Percentiles rank a stretch among this genome's conserved stretches.
phyloP scores from a whole-genome alignment of 2,113 vertebrate species.

The Microtus pennsylvanicus region DNA sequence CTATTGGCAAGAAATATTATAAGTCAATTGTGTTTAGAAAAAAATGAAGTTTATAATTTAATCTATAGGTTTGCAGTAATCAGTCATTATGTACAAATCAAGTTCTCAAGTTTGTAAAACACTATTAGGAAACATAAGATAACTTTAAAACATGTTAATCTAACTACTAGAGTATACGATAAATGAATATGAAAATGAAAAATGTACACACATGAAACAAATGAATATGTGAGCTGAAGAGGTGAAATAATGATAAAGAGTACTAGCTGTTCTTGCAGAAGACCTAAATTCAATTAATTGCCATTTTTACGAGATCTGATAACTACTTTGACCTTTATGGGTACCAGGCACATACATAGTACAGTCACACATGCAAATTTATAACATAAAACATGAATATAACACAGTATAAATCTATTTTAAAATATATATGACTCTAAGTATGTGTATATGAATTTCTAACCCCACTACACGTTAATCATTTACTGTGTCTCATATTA shows the following conservation, averaged over 20 bases:
- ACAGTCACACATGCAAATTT: neutral
- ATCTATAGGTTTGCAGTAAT: neutral
- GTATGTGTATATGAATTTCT: neutral
- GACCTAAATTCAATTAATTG: neutral
- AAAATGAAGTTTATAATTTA: slow-evolving; percentile 51
- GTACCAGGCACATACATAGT: neutral
- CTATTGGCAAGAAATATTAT: slow-evolving; percentile 19
- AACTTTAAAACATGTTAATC: neutral
- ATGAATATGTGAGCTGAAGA: neutral
- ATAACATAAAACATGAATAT: neutral
- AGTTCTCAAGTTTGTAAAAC: slow-evolving; percentile 13
- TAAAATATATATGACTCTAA: neutral
- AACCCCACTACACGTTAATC: neutral
- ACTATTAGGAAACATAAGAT: neutral
- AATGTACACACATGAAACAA: neutral
- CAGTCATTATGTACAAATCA: neutral
- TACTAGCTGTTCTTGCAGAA: neutral
- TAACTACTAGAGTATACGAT: neutral
- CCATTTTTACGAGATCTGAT: neutral
- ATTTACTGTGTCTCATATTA: slow-evolving; percentile 26
- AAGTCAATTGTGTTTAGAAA: slow-evolving; percentile 8
- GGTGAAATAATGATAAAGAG: neutral
- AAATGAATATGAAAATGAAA: neutral
- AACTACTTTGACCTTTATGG: neutral
- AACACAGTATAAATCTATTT: neutral